Evolutionary conservation across 2,113 vertebrate species (phyloP).

Genomic region (Psammodynastes pulverulentus): DNA sequence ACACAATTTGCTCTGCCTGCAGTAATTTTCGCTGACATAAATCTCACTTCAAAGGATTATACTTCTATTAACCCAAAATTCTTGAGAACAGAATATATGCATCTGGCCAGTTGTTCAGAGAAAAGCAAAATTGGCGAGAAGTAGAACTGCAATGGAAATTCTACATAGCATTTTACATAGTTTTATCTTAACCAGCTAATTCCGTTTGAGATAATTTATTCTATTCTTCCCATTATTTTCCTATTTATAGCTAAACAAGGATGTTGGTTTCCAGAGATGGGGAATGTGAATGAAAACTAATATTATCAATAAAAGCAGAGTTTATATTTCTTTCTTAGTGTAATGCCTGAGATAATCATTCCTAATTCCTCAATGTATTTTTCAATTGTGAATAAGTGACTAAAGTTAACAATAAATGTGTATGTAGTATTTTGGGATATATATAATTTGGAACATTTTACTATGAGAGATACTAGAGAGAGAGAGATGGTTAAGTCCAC

Average conservation of each 20-base stretch:
- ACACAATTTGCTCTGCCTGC: neutral
- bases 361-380: neutral
- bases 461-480: neutral
- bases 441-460: neutral
- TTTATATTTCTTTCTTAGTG: neutral
- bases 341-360: neutral
- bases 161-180: neutral
- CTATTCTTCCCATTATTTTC: neutral
- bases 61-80: neutral
- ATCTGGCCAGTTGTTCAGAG: conserved; percentile 3
- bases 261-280: neutral
- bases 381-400: neutral
- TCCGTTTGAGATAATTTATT: neutral
- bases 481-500: neutral
- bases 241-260: neutral
- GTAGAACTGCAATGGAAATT: neutral
- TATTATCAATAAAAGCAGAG: neutral
- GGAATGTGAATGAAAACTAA: neutral
- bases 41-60: conserved; percentile 23
- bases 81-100: neutral
- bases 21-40: conserved; percentile 12
- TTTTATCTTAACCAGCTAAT: neutral
- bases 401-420: neutral
- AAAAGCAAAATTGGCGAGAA: neutral
- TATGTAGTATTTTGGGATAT: no score